Percentiles rank a stretch among this genome's conserved stretches.
These are phyloP conservation scores for Blennius ocellaris DNA, from an alignment of 2,113 vertebrate genomes.

Conservation along the genomic window DNA sequence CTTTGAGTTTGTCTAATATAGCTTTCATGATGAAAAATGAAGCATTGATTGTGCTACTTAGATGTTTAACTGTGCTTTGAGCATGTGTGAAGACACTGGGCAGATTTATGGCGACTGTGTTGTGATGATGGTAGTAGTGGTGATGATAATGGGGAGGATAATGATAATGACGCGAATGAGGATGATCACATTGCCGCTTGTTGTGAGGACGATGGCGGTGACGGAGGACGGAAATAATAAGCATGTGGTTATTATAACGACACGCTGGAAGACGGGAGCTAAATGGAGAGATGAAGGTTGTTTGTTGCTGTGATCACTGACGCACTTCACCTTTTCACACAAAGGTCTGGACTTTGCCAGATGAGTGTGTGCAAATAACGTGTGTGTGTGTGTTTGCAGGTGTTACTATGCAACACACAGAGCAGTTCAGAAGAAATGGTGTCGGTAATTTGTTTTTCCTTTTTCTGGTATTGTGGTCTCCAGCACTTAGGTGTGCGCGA, in stretches of 20 bases:
- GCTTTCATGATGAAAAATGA: neutral
- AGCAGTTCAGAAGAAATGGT: neutral
- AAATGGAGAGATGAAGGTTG: slow-evolving; percentile 29
- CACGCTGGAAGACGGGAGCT: neutral
- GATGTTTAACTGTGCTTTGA: slow-evolving; percentile 2
- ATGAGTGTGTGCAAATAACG: neutral
- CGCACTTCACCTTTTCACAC: slow-evolving; percentile 53
- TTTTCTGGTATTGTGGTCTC: neutral
- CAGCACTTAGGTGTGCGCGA: neutral
- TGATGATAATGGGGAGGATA: slow-evolving; percentile 36
- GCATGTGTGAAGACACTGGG: slow-evolving; percentile 1
- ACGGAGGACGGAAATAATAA: slow-evolving; percentile 36
- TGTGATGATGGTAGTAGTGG: slow-evolving; percentile 24
- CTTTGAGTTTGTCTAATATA: neutral
- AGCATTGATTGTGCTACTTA: neutral
- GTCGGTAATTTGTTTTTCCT: neutral
- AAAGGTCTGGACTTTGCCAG: slow-evolving; percentile 38
- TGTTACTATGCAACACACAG: slow-evolving; percentile 24
- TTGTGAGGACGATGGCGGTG: slow-evolving; percentile 27
- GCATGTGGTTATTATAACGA: slow-evolving; percentile 37
- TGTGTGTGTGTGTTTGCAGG: too few relatives aligned
- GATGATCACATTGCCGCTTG: slow-evolving; percentile 8
- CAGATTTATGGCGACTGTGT: slow-evolving; percentile 37
- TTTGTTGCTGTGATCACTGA: slow-evolving; percentile 41
- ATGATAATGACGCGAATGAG: neutral